Percentiles rank a stretch among this genome's conserved stretches.
Evolutionary conservation across 2,113 vertebrate species (phyloP).

Genomic region (Delphinus delphis): DNA sequence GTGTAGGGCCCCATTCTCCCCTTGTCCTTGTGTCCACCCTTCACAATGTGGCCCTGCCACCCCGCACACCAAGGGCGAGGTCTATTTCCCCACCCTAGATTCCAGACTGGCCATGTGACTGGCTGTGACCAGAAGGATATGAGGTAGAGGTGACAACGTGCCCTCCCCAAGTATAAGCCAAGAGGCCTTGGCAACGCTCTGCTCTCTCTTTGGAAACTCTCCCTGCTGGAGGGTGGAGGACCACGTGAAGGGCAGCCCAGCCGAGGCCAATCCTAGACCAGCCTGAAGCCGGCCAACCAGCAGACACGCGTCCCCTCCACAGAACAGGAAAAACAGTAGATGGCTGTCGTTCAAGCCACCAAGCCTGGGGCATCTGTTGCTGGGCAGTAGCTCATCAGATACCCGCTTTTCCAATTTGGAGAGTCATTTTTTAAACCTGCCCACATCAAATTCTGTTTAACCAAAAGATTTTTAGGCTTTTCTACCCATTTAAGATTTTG

Average conservation of each 20-base stretch:
- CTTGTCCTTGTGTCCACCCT: neutral
- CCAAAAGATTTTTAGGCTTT: neutral
- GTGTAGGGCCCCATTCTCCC: neutral
- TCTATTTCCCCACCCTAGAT: neutral
- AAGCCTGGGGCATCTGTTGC: neutral
- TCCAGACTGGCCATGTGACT: neutral
- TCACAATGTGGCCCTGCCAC: neutral
- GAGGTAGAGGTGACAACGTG: neutral
- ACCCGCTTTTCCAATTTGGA: neutral
- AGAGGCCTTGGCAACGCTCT: neutral
- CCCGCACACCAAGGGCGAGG: neutral
- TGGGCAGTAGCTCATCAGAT: neutral
- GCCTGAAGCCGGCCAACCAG: neutral
- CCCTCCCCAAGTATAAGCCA: neutral
- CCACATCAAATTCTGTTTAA: neutral
- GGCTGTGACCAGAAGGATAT: neutral
- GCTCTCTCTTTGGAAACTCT: neutral
- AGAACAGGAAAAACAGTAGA: neutral
- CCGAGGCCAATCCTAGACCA: neutral
- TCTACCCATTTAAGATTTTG: neutral
- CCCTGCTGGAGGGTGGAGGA: neutral
- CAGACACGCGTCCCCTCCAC: neutral
- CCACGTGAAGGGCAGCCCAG: neutral
- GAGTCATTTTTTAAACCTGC: neutral
- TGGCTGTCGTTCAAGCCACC: neutral